Conservation (phyloP, 2,888 invertebrate genomes). For the Isoperla grammatica region DNA sequence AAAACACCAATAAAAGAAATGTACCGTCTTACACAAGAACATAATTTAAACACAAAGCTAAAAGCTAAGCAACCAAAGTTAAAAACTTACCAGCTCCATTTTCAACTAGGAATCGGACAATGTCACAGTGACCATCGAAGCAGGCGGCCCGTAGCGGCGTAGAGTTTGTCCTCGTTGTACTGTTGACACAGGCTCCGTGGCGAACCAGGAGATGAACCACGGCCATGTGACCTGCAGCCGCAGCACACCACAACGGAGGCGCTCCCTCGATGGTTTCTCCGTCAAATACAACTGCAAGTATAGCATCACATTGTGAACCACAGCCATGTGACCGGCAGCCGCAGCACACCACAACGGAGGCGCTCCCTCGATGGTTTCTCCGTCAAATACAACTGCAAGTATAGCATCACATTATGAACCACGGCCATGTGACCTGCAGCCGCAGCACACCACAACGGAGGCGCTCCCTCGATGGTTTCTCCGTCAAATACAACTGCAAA, state of each 20-base stretch:
- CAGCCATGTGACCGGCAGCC: constrained; percentile 86
- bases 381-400: constrained; percentile 86
- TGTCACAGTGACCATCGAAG: constrained; percentile 93
- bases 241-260: constrained; percentile 95
- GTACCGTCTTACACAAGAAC: too few species aligned
- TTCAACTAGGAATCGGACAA: constrained; percentile 87
- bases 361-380: constrained; percentile 94
- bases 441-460: constrained; percentile 96
- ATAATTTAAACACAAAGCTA: too few species aligned
- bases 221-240: constrained; percentile 88
- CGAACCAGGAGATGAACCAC: constrained; percentile 80
- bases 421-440: constrained; percentile 90
- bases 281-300: constrained; percentile 84
- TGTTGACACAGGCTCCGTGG: constrained; percentile 87
- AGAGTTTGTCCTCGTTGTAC: constrained; percentile 89
- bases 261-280: constrained; percentile 96
- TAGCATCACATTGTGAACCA: too few species aligned
- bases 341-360: constrained; percentile 97
- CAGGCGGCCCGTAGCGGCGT: constrained; percentile 93
- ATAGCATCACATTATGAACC: too few species aligned
- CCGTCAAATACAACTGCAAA: constrained; percentile 88
- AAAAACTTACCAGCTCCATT: constrained; percentile 81
- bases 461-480: constrained; percentile 94
- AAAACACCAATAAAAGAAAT: too few species aligned
- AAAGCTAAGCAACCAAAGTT: too few species aligned